Conservation (phyloP, 2,797 vertebrate genomes). For the Pteronotus mesoamericanus region DNA sequence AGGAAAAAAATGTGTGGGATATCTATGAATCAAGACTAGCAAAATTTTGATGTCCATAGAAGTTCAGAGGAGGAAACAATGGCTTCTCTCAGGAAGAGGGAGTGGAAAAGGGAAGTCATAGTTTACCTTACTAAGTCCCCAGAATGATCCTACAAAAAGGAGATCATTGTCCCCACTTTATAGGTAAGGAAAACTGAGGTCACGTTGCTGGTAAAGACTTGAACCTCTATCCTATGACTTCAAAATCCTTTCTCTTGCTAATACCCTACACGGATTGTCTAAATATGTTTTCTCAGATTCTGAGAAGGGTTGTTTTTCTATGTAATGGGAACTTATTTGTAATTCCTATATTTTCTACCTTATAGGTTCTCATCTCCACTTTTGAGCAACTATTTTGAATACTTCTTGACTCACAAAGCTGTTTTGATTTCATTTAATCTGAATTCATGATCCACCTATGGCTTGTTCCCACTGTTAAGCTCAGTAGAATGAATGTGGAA, state of each 20-base stretch:
- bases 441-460: not conserved
- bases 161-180: not conserved
- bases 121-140: not conserved
- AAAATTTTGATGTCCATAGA: not conserved
- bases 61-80: not conserved
- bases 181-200: not conserved
- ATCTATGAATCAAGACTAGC: not conserved
- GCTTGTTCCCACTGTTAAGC: not conserved
- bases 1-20: not conserved
- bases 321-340: not conserved
- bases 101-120: not conserved
- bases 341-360: not conserved
- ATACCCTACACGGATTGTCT: not conserved
- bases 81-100: not conserved
- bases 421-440: conserved; percentile 4
- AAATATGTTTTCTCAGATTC: conserved; percentile 8
- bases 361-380: not conserved
- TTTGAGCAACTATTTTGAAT: conserved; percentile 1
- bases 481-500: not conserved
- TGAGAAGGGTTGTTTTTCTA: not conserved
- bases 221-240: not conserved
- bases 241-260: conserved; percentile 1
- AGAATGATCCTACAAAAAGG: not conserved
- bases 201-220: not conserved
- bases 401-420: not conserved